Conservation (phyloP, 2,113 vertebrate species). For the Desmodus rotundus region DNA sequence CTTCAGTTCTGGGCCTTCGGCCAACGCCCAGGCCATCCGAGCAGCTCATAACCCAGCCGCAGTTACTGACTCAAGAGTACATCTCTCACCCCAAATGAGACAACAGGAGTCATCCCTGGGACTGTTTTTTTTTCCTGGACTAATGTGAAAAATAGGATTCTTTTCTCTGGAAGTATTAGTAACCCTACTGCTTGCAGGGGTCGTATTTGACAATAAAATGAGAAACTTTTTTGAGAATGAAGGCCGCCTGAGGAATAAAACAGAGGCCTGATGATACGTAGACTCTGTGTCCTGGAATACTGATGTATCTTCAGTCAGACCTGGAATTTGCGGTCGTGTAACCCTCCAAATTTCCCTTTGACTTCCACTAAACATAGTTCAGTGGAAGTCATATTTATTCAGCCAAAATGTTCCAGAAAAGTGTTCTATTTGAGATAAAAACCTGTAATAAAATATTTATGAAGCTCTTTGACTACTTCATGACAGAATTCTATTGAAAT, state of each 20-base stretch:
- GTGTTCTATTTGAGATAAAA: constrained; percentile 10
- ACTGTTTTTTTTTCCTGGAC: background rate
- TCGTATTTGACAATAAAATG: background rate
- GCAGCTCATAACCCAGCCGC: background rate
- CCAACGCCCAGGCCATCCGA: background rate
- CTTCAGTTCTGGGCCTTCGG: background rate
- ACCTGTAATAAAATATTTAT: constrained; percentile 16
- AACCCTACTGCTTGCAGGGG: background rate
- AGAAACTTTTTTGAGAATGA: background rate
- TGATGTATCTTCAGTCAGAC: background rate
- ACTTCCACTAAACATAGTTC: background rate
- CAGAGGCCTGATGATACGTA: background rate
- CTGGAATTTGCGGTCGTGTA: background rate
- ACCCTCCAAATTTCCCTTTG: background rate
- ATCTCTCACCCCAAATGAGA: background rate
- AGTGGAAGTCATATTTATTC: background rate
- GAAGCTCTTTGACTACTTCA: background rate
- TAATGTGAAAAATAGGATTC: background rate
- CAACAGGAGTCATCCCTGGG: background rate
- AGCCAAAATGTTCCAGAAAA: background rate
- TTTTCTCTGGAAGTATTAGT: background rate
- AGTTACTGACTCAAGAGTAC: background rate
- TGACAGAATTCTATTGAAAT: background rate
- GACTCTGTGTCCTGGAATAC: background rate
- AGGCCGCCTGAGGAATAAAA: background rate